Evolutionary conservation across 2,888 invertebrate genomes (phyloP).

Genomic region (Clistopyga incitator): DNA sequence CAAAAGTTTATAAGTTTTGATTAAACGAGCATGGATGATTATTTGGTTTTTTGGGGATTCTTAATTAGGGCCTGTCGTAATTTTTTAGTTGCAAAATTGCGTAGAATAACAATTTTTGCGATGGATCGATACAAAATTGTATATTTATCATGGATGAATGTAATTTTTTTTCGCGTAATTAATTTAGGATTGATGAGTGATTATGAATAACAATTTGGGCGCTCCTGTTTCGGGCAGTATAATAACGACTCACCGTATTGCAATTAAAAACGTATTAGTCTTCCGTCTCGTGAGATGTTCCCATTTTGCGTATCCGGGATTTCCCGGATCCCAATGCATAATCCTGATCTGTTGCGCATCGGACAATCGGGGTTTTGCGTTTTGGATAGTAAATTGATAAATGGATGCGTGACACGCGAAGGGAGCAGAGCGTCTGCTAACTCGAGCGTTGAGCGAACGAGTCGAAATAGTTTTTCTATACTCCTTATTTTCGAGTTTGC

Average conservation of each 20-base stretch:
- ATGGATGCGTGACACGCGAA: neutral
- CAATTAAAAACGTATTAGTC: constrained; percentile 41
- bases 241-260: constrained; percentile 40
- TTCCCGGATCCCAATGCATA: constrained; percentile 6
- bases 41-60: too few species aligned
- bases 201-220: neutral
- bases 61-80: too few species aligned
- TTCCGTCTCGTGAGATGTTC: constrained; percentile 18
- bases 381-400: neutral
- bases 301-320: constrained; percentile 39
- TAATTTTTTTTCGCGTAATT: too few species aligned
- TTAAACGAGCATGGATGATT: too few species aligned
- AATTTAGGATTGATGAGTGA: too few species aligned
- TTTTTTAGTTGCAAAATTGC: too few species aligned
- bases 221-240: neutral
- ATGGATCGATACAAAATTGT: too few species aligned
- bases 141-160: too few species aligned
- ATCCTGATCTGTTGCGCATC: neutral
- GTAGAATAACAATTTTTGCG: too few species aligned
- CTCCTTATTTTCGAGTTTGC: neutral
- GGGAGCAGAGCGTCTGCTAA: neutral
- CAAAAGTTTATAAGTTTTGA: too few species aligned
- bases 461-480: neutral
- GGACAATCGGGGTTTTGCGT: too few species aligned
- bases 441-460: neutral